Base-by-base conservation (phyloP, 2,888 invertebrate species). In the Thymelicus acteon region DNA sequence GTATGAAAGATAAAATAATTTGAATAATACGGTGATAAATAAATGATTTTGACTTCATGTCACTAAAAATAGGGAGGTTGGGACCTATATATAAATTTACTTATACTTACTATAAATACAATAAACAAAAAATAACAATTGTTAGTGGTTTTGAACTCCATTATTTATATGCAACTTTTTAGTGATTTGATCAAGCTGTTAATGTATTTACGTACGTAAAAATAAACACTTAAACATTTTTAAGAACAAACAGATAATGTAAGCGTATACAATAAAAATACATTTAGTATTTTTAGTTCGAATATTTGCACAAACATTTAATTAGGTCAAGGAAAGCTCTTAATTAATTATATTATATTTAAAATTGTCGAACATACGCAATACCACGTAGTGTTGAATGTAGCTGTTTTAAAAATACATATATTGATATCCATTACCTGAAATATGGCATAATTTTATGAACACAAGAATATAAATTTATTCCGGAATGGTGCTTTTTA, bases 361-460 rank as follows among this genome's bases (percentile, higher is more conserved):
- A 64, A 69, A 69, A 49, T 39, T 49, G 39, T 65, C 13, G 40
- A 78, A 90, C 91, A 86, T 92, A 91, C 90, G 86, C 92, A 92
- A 82, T 88, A 91, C 88, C 88, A 91, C 86, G 81, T 82, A 62
- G 88, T 87, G 85, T 87, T 87, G 85, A 76, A 84, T 72, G 73
- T 73, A 67, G 77, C 72, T 78, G 84, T 85, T 83, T 77, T 86
- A 84, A 88, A 87, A 72, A 89, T 70, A 85, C 91, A 92, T 75
- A 90, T 79, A 88, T 91, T 90, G 81, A 88, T 78, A 86, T 91
- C 90, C 85, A 88, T 76, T 64, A 84, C 78, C 92, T 91, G 91
- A 81, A 91, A 92, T 81, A 68, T 57, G 6, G 7, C 44, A 60
- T 6, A 60, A 31, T 49, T 62, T 48, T 24, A 48, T 62, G 31